Base-by-base conservation (phyloP, 2,797 vertebrate genomes). In the Anableps anableps region DNA sequence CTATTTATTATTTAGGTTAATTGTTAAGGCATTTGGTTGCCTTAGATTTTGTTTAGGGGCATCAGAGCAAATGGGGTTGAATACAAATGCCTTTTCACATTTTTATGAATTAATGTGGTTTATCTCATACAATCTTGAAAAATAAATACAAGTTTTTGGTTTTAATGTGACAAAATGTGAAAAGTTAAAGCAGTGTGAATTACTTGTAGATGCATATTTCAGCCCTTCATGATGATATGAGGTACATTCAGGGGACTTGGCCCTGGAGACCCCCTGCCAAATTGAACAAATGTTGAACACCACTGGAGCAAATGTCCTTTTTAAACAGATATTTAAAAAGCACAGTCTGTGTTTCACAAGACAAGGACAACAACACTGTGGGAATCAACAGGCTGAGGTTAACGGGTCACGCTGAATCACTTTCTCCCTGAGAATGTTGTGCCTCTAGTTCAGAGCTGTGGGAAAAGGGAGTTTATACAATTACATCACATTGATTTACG, bases 401-500 rank as follows among this genome's bases (percentile, higher is more conserved):
- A 92, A 91, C 88, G 72, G 90, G 92, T 87, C 89, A 85, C 84
- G 87, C 79, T 89, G 85, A 93, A 93, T 90, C 88, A 78, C 89
- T 91, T 87, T 91, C 84, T 88, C 88, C 81, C 72, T 79, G 85
- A 90, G 88, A 92, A 89, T 84, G 72, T 82, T 82, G 78, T 82
- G 81, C 88, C 80, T 90, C 38, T 71, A 86, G 83, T 83, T 79
- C 78, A 5, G 23, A 84, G 91, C 91, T 93, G 94, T 95, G 95
- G 93, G 95, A 96, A 95, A 71, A 94, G 94, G 88, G 91, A 93
- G 93, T 93, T 94, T 89, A 89, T 93, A 91, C 90, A 94, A 94
- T 96, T 95, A 93, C 94, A 94, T 95, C 95, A 95, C 90, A 90
- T 91, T 95, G 94, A 96, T 95, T 96, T 96, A 96, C 94, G 91